Conservation (phyloP, 1,140 invertebrate species). For the Belonocnema kinseyi region DNA sequence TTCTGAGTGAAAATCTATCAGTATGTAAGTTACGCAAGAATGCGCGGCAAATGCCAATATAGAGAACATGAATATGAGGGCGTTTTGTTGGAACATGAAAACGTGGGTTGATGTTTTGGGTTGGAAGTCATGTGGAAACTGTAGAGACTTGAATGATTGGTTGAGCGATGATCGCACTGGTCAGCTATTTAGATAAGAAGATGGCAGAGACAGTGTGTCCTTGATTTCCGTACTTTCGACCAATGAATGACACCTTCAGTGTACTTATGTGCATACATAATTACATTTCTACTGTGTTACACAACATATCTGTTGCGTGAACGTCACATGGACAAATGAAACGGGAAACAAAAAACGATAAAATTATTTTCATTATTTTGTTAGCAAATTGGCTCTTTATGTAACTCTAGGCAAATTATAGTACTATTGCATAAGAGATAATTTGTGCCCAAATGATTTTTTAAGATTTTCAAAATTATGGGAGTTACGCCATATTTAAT, state of each 20-base stretch:
- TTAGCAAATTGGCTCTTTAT: no score
- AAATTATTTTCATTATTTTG: no score
- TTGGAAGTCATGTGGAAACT: background rate
- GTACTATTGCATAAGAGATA: no score
- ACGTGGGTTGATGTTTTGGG: slow-evolving; percentile 14
- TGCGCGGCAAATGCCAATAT: slow-evolving; percentile 2
- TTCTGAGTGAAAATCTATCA: slow-evolving; percentile 9
- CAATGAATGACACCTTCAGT: background rate
- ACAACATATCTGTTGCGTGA: background rate
- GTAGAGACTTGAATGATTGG: slow-evolving; percentile 17
- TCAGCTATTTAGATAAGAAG: background rate
- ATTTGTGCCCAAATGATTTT: no score
- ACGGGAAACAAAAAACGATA: background rate
- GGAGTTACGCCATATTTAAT: no score
- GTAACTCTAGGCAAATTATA: no score
- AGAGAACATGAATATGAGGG: slow-evolving; percentile 17
- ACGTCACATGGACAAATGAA: background rate
- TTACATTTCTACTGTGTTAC: slow-evolving; percentile 6
- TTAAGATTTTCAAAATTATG: no score
- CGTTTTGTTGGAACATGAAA: slow-evolving; percentile 2
- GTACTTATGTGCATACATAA: background rate
- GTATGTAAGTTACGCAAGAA: background rate
- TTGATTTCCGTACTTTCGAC: background rate
- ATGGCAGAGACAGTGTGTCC: slow-evolving; percentile 4
- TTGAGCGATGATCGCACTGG: background rate